Evolutionary conservation across 2,797 vertebrate genomes (phyloP).

Genomic region (Lepus oiostolus): DNA sequence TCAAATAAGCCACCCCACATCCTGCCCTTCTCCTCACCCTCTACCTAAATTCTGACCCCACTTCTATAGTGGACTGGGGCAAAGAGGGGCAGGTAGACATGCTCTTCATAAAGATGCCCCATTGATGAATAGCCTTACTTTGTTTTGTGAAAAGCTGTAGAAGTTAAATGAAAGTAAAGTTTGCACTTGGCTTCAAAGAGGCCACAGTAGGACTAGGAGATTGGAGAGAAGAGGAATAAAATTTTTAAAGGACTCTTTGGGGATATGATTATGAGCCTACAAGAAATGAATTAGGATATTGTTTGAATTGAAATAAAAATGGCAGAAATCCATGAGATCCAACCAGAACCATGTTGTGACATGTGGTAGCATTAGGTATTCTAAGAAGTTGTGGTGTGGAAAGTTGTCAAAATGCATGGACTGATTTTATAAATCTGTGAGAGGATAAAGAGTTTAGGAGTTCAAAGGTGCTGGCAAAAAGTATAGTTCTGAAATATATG

Average conservation of each 20-base stretch:
- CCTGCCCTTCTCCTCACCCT: not conserved
- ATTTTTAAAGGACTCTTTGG: not conserved
- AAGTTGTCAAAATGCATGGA: not conserved
- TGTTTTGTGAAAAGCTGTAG: not conserved
- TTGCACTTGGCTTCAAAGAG: not conserved
- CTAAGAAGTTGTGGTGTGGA: not conserved
- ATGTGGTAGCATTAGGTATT: not conserved
- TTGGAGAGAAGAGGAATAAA: not conserved
- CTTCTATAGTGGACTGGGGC: not conserved
- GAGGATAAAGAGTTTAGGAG: not conserved
- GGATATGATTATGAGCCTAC: not conserved
- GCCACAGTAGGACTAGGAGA: not conserved
- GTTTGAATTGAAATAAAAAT: not conserved
- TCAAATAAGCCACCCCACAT: not conserved
- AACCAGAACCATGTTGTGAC: not conserved
- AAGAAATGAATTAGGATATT: slow-evolving; percentile 19
- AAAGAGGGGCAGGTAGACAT: not conserved
- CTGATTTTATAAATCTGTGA: not conserved
- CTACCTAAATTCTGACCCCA: not conserved
- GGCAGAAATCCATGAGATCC: not conserved
- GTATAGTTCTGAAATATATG: not conserved
- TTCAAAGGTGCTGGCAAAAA: not conserved
- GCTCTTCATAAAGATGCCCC: not conserved
- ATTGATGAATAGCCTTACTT: not conserved
- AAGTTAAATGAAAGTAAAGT: not conserved